Conservation (phyloP, 2,797 vertebrate genomes). For the Denticeps clupeoides region DNA sequence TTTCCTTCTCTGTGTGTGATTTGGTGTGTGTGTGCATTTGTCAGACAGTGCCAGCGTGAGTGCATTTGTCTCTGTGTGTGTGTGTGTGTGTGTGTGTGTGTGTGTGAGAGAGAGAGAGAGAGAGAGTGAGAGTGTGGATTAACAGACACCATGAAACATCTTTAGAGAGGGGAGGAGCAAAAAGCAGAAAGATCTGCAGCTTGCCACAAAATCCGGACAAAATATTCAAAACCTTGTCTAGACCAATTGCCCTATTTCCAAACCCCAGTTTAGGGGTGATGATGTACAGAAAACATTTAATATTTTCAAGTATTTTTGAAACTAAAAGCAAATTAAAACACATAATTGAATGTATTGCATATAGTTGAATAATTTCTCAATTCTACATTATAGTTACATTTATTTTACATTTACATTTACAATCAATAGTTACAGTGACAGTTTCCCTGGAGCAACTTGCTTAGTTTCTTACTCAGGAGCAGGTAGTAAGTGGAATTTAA, state of each 20-base stretch:
- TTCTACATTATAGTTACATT: neutral
- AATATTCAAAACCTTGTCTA: neutral
- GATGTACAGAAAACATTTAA: no score
- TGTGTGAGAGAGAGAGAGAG: slow-evolving; percentile 2
- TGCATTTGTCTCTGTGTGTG: no score
- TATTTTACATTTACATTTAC: no score
- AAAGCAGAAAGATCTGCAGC: neutral
- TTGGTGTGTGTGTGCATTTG: neutral
- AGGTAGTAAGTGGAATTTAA: no score
- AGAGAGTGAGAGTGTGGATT: slow-evolving; percentile 5
- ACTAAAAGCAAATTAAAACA: no score
- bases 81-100: slow-evolving; percentile 1
- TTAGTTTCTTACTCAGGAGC: no score
- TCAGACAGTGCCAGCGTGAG: no score
- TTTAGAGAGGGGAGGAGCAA: slow-evolving; percentile 11
- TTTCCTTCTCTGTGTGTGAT: no score
- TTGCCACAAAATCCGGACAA: neutral
- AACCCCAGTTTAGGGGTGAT: no score
- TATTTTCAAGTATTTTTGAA: no score
- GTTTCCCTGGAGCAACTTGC: no score
- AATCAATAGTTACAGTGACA: neutral
- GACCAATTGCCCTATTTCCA: neutral
- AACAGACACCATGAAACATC: slow-evolving; percentile 19
- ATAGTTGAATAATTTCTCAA: neutral
- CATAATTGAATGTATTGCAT: neutral